Base-by-base conservation (phyloP, 1,140 invertebrate species). In the Drosophila sp. region DNA sequence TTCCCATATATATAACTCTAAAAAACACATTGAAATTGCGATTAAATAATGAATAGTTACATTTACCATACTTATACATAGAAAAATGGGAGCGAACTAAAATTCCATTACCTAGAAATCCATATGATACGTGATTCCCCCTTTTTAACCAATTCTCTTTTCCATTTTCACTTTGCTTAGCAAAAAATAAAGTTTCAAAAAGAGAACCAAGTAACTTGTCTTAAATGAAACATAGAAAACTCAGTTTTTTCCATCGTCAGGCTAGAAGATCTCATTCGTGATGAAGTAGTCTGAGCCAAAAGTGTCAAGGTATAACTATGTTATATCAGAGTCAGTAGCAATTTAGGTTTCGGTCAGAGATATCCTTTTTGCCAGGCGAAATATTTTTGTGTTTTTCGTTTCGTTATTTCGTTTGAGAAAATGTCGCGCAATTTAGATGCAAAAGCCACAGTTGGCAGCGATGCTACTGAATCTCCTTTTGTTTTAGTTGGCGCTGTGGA, bases 21-120 rank as follows among this genome's bases (percentile, higher is more conserved):
- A 17, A 17, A 17, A 17, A 35, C 58, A 65, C 11, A 33, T 35
- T 32, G n/a, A 76, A 60, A 54, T 64, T 76, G 11, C 54, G 55
- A 64, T 44, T 56, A 64, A 62, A 41, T 7, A 38, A 25, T 33
- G 8, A 38, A 38, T 50, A 50, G 44, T 50, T 50, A 50, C 17
- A 8, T 27, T 10, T 27, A 50, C 3, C 17, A 50, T 27, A 17
- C 17, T 17, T 17, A 33, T 17, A 56, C 0, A 17, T 56, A 56
- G 55, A 30, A 56, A 30, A 5, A 56, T n/a, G 27, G 11, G 1
- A 33, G 5, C 55, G 11, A 33, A 33, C 55, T 7, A 23, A 56
- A 27, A 50, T 50, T 50, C 23, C 44, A 50, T 27, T 10, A 50
- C 0, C 8, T 47, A 47, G 23, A 47, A 47, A 47, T 38, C 8